Conservation (phyloP, 2,113 vertebrate genomes). For the Oncorhynchus tshawytscha region DNA sequence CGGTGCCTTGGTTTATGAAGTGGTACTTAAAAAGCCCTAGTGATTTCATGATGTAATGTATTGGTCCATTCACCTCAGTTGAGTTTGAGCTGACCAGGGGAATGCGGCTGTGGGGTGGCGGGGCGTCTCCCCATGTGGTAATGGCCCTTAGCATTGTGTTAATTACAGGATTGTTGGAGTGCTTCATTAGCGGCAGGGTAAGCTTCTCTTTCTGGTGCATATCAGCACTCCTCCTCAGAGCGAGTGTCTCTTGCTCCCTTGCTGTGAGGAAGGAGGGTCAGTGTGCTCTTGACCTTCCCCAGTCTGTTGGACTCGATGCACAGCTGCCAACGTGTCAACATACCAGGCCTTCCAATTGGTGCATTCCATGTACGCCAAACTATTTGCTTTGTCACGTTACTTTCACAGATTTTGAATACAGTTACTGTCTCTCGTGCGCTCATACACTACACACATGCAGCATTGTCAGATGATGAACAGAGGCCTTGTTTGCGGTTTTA, state of each 20-base stretch:
- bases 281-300: not conserved
- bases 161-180: conserved; percentile 36
- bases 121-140: conserved; percentile 11
- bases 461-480: not conserved
- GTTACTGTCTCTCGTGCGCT: not conserved
- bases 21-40: no score
- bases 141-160: conserved; percentile 27
- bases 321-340: conserved; percentile 27
- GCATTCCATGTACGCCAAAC: conserved; percentile 8
- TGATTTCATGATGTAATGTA: no score
- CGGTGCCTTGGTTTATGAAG: not conserved
- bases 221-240: conserved; percentile 6
- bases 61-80: not conserved
- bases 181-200: conserved; percentile 26
- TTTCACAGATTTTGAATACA: not conserved
- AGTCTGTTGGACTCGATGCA: not conserved
- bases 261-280: conserved; percentile 55
- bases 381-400: conserved; percentile 6
- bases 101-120: not conserved
- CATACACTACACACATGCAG: not conserved
- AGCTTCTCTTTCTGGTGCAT: conserved; percentile 33
- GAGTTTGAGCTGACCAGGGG: not conserved
- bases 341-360: conserved; percentile 26
- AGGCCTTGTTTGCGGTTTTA: not conserved
- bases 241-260: conserved; percentile 27